Base-by-base conservation (phyloP, 2,888 invertebrate genomes). In the Muscina levida region DNA sequence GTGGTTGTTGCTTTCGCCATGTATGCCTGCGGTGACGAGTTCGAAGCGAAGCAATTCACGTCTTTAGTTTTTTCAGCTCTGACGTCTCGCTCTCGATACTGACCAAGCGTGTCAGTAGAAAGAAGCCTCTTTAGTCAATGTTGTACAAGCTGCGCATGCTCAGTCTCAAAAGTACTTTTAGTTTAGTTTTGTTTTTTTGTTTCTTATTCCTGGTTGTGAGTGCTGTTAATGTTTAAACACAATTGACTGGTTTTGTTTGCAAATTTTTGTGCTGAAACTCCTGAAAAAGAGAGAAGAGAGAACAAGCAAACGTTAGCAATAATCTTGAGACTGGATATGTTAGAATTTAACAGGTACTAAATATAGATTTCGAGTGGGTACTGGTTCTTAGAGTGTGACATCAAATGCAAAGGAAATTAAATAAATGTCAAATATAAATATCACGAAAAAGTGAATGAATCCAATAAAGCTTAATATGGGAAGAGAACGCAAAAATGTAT, bases 61-160 rank as follows among this genome's bases (percentile, higher is more conserved):
- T n/a, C n/a, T 24, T 24, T 48, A 6, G 31, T 1, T 48, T 17
- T 19, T 67, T 56, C 13, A 10, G 24, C 17, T 15, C 42, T 15
- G 24, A n/a, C 66, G 46, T 13, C 37, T 62, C 44, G 26, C 44
- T 74, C 71, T 79, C 74, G 37, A 57, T 53, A 11, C 48, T 37
- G 44, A 31, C 10, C 24, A 59, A 62, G 71, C 31, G n/a, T 15
- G 0, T 22, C 56, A 39, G n/a, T n/a, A n/a, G n/a, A n/a, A n/a
- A n/a, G n/a, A n/a, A n/a, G n/a, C n/a, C n/a, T n/a, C n/a, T 70
- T 65, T 13, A 19, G 19, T 39, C 51, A 24, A 8, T 62, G 26
- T 70, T 74, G 42, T 22, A 68, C 37, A 46, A 68, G 76, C 46
- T 80, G 76, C 72, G 72, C 68, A 75, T 72, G 65, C 51, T 65